Evolutionary conservation across 1,140 invertebrate species (phyloP), one percentile per base, ranked within the genome.

Genomic region (Brachionus sp.): DNA sequence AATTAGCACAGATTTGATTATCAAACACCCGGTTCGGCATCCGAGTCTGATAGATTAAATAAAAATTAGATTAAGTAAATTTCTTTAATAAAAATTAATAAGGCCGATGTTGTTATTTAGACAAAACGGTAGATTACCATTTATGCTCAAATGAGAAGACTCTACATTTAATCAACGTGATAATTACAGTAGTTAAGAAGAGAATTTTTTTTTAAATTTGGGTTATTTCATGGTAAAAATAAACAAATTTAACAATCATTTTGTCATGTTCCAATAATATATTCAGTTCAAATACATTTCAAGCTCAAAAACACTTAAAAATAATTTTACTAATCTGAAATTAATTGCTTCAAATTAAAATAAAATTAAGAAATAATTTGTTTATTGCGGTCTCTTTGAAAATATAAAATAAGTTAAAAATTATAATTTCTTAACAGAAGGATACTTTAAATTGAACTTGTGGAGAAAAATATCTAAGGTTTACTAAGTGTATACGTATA

Each of bases 41-140:
- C 50, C 50, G 50, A 57, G 64, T 35, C 64, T 68, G 64, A 68
- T 25, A 68, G 29, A 35, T 68, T 68, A 68, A 68, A 68, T 68
- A 68, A 35, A 68, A 68, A 68, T 68, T 37, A 68, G 64, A 68
- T 68, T 68, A 68, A 68, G 50, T 68, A 68, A 68, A 68, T 68
- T 68, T 35, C 13, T 57, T 19, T 57, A 25, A 57, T 57, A 57
- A 57, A 57, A 57, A 57, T 57, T 57, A 57, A 57, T 57, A 57
- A 57, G 50, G 50, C 50, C 50, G 50, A 57, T 57, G 50, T 57
- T 57, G 50, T 57, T 57, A 57, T 57, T 57, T 57, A 57, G 50
- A 57, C 50, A 57, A 57, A 57, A 57, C 50, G 50, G 50, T 57
- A 57, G 50, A 57, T 57, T 57, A 57, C 50, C 50, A 57, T 57